phyloP scores from a whole-genome alignment of 2,797 vertebrate species.

The Serranus cabrilla region DNA sequence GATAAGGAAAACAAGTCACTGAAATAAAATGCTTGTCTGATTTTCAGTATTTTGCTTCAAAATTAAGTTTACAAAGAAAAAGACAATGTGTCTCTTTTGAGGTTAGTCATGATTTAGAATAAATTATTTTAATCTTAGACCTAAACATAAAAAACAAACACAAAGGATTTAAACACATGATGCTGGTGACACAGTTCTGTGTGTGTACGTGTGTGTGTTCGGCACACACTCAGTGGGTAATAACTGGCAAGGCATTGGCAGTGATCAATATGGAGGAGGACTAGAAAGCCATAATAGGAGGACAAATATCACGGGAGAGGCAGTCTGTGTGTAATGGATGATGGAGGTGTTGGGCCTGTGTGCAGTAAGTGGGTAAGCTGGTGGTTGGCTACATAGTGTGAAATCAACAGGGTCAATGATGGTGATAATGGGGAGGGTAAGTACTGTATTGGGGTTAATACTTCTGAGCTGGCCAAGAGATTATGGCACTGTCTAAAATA shows the following conservation, averaged over 20 bases:
- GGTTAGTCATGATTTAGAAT: neutral
- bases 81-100: neutral
- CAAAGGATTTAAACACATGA: neutral
- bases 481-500: slow-evolving; percentile 67
- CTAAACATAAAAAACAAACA: neutral
- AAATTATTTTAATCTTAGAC: neutral
- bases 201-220: slow-evolving; percentile 3
- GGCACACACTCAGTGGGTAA: slow-evolving; percentile 39
- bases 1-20: neutral
- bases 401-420: slow-evolving; percentile 71
- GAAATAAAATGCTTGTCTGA: neutral
- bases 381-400: slow-evolving; percentile 56
- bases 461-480: slow-evolving; percentile 68
- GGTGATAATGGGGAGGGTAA: slow-evolving; percentile 73
- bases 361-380: slow-evolving; percentile 65
- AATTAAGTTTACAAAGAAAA: neutral
- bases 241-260: slow-evolving; percentile 60
- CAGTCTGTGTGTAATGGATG: slow-evolving; percentile 66
- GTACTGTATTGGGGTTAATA: slow-evolving; percentile 80
- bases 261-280: slow-evolving; percentile 58
- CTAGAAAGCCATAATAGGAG: slow-evolving; percentile 67
- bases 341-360: slow-evolving; percentile 59
- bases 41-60: neutral
- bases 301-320: slow-evolving; percentile 69
- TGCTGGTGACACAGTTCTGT: slow-evolving; percentile 13